Evolutionary conservation across 64 coral and sea anemone species (phyloP).

Genomic region (Montipora capricornis): DNA sequence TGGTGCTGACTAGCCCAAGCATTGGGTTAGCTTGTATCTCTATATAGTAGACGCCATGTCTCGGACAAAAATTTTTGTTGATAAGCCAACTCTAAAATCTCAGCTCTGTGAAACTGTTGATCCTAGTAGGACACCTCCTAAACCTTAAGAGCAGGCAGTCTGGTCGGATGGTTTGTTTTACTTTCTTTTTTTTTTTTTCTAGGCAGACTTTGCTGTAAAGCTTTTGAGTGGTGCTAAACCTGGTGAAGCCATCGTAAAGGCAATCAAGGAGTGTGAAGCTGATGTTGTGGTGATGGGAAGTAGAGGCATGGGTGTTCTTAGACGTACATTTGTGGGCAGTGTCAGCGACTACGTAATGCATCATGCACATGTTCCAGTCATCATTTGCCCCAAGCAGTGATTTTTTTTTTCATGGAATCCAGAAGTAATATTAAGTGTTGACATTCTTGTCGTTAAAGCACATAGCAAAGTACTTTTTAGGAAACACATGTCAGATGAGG

Average conservation of each 20-base stretch:
- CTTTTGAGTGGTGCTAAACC: conserved; percentile 29
- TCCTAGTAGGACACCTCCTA: background rate
- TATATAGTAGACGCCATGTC: no score
- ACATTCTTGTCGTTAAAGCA: no score
- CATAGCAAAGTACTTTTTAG: no score
- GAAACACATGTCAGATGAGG: no score
- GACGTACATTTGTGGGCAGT: conserved; percentile 49
- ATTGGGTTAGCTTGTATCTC: no score
- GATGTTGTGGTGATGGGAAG: conserved; percentile 63
- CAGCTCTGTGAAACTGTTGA: background rate
- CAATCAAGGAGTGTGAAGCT: background rate
- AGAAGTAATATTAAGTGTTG: background rate
- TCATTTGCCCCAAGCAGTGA: conserved; percentile 47
- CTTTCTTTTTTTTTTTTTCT: background rate
- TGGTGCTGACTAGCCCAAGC: no score
- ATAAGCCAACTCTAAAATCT: no score
- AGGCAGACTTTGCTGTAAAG: background rate
- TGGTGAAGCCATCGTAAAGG: conserved; percentile 23
- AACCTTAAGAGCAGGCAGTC: background rate
- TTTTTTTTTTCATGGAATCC: background rate
- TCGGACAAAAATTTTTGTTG: no score
- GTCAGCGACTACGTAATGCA: conserved; percentile 66
- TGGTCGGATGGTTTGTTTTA: background rate
- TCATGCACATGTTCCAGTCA: conserved; percentile 47
- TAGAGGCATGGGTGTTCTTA: conserved; percentile 41